Percentiles rank a stretch among this genome's conserved stretches.
Conservation (phyloP, 2,113 vertebrate genomes). For the Xiphophorus maculatus region DNA sequence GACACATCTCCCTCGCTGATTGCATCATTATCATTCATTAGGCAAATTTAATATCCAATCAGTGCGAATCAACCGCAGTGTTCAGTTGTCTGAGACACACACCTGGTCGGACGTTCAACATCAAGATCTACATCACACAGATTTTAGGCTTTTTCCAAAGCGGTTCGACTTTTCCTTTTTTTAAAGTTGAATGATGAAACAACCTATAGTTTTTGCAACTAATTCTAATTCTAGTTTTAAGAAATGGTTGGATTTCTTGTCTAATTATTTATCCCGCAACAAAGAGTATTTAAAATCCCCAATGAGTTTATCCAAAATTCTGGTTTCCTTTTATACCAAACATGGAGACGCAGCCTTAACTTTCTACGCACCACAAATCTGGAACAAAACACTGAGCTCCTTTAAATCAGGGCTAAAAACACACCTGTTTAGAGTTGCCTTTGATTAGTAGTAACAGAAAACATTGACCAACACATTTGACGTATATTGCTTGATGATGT, state of each 20-base stretch:
- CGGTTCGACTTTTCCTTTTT: neutral
- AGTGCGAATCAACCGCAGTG: neutral
- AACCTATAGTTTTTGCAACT: neutral
- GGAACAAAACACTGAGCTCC: too few species aligned
- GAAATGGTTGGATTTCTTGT: too few species aligned
- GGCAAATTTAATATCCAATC: neutral
- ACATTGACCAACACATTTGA: too few species aligned
- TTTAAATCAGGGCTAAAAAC: too few species aligned
- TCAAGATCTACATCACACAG: neutral
- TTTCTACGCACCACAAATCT: too few species aligned
- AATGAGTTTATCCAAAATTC: neutral
- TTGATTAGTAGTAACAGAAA: too few species aligned
- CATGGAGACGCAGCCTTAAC: too few species aligned
- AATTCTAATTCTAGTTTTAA: neutral
- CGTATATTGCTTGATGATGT: neutral
- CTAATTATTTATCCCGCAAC: neutral
- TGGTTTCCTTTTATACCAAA: neutral
- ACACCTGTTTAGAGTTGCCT: too few species aligned
- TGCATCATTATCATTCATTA: neutral
- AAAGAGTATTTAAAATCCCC: too few species aligned
- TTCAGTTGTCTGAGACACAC: neutral
- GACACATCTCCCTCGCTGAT: neutral
- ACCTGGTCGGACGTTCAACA: neutral
- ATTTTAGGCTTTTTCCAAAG: neutral
- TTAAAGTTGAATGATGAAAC: neutral